Conservation (phyloP, 2,888 invertebrate species). For the Siphlonurus alternatus region DNA sequence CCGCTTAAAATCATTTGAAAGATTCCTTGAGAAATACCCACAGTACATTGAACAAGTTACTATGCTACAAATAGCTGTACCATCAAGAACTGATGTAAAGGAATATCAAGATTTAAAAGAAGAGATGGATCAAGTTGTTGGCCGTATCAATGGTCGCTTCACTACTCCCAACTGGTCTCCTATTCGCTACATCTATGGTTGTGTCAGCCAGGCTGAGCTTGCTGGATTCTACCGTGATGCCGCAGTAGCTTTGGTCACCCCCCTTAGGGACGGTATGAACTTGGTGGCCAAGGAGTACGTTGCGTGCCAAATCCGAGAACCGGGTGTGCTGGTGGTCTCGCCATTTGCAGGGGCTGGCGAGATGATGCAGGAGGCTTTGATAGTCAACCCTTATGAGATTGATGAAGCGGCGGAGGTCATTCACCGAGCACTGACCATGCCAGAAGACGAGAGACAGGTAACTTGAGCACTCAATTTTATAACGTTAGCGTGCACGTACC, state of each 20-base stretch:
- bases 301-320: constrained; percentile 26
- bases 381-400: constrained; percentile 28
- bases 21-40: constrained; percentile 24
- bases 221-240: constrained; percentile 27
- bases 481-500: no score
- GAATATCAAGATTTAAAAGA: constrained; percentile 28
- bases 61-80: constrained; percentile 26
- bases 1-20: constrained; percentile 24
- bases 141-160: constrained; percentile 27
- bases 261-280: constrained; percentile 30
- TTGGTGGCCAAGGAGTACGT: constrained; percentile 30
- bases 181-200: constrained; percentile 28
- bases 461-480: no score
- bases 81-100: constrained; percentile 27
- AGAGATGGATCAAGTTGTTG: constrained; percentile 27
- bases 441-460: constrained; percentile 25
- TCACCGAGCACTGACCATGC: constrained; percentile 27
- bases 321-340: constrained; percentile 27
- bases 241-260: constrained; percentile 27
- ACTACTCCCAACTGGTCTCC: constrained; percentile 28
- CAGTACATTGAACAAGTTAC: constrained; percentile 25
- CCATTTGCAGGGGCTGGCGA: constrained; percentile 28
- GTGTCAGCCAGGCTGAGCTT: constrained; percentile 26
- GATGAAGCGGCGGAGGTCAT: constrained; percentile 26
- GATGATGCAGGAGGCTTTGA: constrained; percentile 27